Base-by-base conservation (phyloP, 2,113 vertebrate genomes). In the Procavia capensis region DNA sequence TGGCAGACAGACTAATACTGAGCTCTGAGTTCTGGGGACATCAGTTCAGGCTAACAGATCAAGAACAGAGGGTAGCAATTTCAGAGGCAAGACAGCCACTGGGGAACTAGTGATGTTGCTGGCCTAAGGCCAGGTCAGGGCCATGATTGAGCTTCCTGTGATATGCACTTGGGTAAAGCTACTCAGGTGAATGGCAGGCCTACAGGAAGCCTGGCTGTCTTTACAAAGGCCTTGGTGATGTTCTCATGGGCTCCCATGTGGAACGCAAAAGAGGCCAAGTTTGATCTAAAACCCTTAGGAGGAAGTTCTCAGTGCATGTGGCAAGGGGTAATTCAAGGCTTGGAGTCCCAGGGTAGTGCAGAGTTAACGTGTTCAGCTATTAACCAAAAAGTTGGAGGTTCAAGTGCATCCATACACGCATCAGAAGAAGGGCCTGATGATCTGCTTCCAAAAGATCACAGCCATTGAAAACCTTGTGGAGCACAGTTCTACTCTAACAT, bases 221-320 rank as follows among this genome's bases (percentile, higher is more conserved):
- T 89, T 36, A 90, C 27, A 43, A 66, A 74, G 19, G 57, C 3
- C 34, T 17, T 7, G 36, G 81, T 68, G 74, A 47, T 78, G 25
- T 78, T 75, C 78, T 75, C 17, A 13, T n/a, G 41, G 19, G 80
- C 75, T 80, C 64, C 54, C 97, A 91, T 72, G 96, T 72, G 80
- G 88, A 97, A 97, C 94, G 86, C 95, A 95, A 93, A 94, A 68
- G n/a, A 93, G 36, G 34, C 57, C 74, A 83, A 20, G 22, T 79
- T 97, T 85, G 34, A 72, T 94, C 88, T 89, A 89, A 95, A 94
- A 87, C 78, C 82, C 14, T 88, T 59, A 57, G 14, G 79, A 29
- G 95, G 92, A 97, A 96, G 88, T 96, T 96, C 88, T 92, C 76
- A 24, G 61, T 83, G 81, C 80, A 63, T 90, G 17, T 43, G 20